Evolutionary conservation across 1,140 invertebrate species (phyloP), one percentile per base, ranked within the genome.

Genomic region (Psix sp.): DNA sequence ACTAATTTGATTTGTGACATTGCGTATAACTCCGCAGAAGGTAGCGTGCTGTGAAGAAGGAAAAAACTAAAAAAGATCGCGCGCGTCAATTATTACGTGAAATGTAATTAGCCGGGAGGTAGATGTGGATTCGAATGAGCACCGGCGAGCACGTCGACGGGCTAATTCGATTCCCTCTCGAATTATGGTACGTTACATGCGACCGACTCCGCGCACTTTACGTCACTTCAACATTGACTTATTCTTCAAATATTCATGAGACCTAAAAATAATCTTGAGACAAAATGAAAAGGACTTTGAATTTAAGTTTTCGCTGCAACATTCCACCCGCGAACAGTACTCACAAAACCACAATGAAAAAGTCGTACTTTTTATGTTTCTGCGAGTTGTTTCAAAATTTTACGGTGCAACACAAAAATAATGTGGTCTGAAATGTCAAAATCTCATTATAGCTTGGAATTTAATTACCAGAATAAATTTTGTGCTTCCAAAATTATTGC

Each of bases 81-180:
- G 39, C 57, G 39, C 21, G 52, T 52, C 59, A 63, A 63, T 63
- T 63, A 63, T 45, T 52, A 36, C 38, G 39, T 11, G 21, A 63
- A 52, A 63, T 38, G 59, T 63, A 63, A 63, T 63, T 52, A 52
- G 48, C 15, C 39, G 40, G 36, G 31, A 43, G 33, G 52, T 45
- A 46, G 38, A 33, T 51, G 46, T 38, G 65, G 40, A 59, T 52
- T 59, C 45, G 46, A 59, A 68, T 51, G 51, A 52, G 38, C 49
- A 46, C 13, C 26, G 31, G 59, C 43, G 49, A 46, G 45, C 36
- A 62, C 46, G 59, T 63, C 59, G 59, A 45, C 59, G 42, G 52
- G 65, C 46, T 68, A 68, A 68, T 68, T 59, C 54, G 65, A 68
- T 45, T 68, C 39, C 20, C 48, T 43, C 36, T 40, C 49, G 45